phyloP scores from a whole-genome alignment of 2,113 vertebrate species.

The Clarias magur region DNA sequence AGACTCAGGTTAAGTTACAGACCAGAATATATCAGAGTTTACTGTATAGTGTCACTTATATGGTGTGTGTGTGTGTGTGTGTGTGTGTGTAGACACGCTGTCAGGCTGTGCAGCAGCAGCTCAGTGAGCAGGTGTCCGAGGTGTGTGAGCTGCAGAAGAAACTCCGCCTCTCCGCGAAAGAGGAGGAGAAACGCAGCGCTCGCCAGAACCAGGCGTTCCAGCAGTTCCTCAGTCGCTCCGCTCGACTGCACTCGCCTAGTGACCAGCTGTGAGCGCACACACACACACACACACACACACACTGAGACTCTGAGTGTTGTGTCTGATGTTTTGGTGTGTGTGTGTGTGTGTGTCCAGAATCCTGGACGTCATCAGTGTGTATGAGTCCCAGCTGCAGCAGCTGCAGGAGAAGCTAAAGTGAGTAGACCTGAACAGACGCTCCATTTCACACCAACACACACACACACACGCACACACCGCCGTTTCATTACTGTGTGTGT shows the following conservation, averaged over 20 bases:
- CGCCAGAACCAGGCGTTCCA: conserved; percentile 75
- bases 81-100: conserved; percentile 64
- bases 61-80: not conserved
- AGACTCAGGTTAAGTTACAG: not conserved
- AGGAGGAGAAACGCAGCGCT: conserved; percentile 73
- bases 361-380: conserved; percentile 82
- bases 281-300: not conserved
- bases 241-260: conserved; percentile 59
- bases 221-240: conserved; percentile 70
- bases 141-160: conserved; percentile 75
- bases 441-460: too few species aligned
- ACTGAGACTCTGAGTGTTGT: not conserved
- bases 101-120: conserved; percentile 72
- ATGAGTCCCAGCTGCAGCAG: conserved; percentile 79
- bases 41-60: not conserved
- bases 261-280: conserved; percentile 76
- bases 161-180: conserved; percentile 66
- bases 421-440: not conserved
- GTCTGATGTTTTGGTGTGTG: not conserved
- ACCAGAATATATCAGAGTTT: not conserved
- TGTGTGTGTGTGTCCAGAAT: conserved; percentile 64
- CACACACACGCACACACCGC: too few species aligned
- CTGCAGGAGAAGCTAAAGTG: conserved; percentile 75
- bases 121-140: conserved; percentile 70
- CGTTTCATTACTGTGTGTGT: too few species aligned